phyloP scores from a whole-genome alignment of 2,888 invertebrate species.

The Notocelia uddmanniana region DNA sequence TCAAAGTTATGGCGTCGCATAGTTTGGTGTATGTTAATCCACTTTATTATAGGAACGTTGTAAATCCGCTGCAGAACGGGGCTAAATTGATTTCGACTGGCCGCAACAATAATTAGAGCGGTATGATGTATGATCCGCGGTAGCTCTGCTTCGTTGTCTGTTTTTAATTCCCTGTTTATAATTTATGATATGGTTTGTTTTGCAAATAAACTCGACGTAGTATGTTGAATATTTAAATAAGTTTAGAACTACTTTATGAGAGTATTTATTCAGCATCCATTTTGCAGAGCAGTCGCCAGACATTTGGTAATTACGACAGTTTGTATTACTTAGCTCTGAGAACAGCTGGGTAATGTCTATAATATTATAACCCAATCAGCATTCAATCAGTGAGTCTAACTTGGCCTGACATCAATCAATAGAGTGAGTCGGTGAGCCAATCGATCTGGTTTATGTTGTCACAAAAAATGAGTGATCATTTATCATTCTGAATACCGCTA shows the following conservation, averaged over 20 bases:
- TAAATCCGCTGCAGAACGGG: slow-evolving; percentile 63
- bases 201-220: slow-evolving; percentile 25
- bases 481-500: slow-evolving; percentile 58
- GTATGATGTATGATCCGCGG: slow-evolving; percentile 61
- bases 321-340: slow-evolving; percentile 23
- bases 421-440: slow-evolving; percentile 45
- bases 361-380: slow-evolving; percentile 32
- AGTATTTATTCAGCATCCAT: neutral
- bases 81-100: slow-evolving; percentile 75
- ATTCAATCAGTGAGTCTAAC: slow-evolving; percentile 37
- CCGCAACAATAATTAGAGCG: slow-evolving; percentile 75
- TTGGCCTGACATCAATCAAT: slow-evolving; percentile 48
- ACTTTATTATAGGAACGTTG: slow-evolving; percentile 71
- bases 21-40: slow-evolving; percentile 62
- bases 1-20: slow-evolving; percentile 70
- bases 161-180: slow-evolving; percentile 44
- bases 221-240: slow-evolving; percentile 25
- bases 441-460: slow-evolving; percentile 53
- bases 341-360: slow-evolving; percentile 35
- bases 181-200: slow-evolving; percentile 44
- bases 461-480: slow-evolving; percentile 56
- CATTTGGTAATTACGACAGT: slow-evolving; percentile 44
- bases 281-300: slow-evolving; percentile 3
- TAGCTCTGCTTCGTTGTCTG: slow-evolving; percentile 45
- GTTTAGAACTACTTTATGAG: neutral